Evolutionary conservation across 2,888 invertebrate genomes (phyloP).

Genomic region (Colostygia pectinataria): DNA sequence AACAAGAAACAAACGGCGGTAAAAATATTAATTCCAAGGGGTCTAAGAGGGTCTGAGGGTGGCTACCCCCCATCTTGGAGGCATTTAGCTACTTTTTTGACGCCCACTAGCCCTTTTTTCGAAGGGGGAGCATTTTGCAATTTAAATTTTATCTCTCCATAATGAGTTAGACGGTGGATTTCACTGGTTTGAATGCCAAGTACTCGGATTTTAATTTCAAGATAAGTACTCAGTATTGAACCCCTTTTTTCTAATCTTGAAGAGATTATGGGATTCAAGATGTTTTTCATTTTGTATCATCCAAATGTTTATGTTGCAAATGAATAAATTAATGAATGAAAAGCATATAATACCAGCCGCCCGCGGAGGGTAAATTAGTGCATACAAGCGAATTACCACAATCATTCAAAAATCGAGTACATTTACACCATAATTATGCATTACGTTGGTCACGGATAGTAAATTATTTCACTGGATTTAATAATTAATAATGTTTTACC

Average conservation of each 20-base stretch:
- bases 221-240: slow-evolving; percentile 24
- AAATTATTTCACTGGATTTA: no score
- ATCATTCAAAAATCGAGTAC: no score
- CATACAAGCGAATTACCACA: no score
- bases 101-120: slow-evolving; percentile 76
- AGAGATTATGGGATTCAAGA: slow-evolving; percentile 14
- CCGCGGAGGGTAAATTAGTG: no score
- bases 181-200: slow-evolving; percentile 35
- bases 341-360: no score
- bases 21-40: slow-evolving; percentile 66
- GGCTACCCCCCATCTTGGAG: slow-evolving; percentile 42
- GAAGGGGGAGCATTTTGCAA: slow-evolving; percentile 70
- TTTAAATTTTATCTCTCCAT: slow-evolving; percentile 77
- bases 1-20: slow-evolving; percentile 56
- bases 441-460: no score
- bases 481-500: no score
- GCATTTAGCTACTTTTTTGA: slow-evolving; percentile 64
- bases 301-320: no score
- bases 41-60: slow-evolving; percentile 37
- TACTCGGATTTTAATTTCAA: slow-evolving; percentile 32
- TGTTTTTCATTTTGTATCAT: not conserved
- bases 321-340: no score
- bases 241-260: slow-evolving; percentile 15
- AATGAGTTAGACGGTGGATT: slow-evolving; percentile 61
- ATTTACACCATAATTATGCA: no score